These are phyloP conservation scores for Alosa sapidissima DNA, from an alignment of 2,797 vertebrate genomes.

Conservation along the genomic window DNA sequence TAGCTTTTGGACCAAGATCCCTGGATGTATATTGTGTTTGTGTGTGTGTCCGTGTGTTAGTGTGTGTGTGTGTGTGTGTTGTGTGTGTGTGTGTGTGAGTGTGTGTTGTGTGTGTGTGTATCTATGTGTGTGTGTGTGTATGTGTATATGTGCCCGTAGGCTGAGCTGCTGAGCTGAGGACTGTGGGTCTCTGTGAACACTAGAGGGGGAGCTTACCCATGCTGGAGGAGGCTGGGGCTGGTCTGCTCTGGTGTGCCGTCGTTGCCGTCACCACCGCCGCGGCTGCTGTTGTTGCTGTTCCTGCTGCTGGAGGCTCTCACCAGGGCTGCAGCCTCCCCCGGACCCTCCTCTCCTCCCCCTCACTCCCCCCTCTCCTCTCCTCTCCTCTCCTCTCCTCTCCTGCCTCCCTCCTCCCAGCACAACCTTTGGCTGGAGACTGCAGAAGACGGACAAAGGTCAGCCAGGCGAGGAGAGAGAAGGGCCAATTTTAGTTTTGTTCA, in stretches of 20 bases:
- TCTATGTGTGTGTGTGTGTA: background rate
- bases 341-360: conserved; percentile 59
- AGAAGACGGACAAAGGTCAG: conserved; percentile 80
- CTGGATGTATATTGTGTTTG: background rate
- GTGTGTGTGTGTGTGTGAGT: background rate
- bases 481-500: conserved; percentile 80
- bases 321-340: conserved; percentile 33
- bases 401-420: background rate
- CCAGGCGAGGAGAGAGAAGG: conserved; percentile 74
- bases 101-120: background rate
- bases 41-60: background rate
- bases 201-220: conserved; percentile 98
- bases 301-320: conserved; percentile 40
- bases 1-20: background rate
- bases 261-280: no score
- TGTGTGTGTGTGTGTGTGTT: background rate
- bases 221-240: conserved; percentile 70
- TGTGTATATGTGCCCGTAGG: background rate
- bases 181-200: conserved; percentile 78
- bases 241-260: conserved; percentile 68
- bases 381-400: background rate
- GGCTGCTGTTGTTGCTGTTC: background rate
- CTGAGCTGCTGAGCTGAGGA: conserved; percentile 14
- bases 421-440: conserved; percentile 64
- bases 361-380: conserved; percentile 61